Conservation (phyloP, 2,797 vertebrate species). For the Apodemus agrarius region DNA sequence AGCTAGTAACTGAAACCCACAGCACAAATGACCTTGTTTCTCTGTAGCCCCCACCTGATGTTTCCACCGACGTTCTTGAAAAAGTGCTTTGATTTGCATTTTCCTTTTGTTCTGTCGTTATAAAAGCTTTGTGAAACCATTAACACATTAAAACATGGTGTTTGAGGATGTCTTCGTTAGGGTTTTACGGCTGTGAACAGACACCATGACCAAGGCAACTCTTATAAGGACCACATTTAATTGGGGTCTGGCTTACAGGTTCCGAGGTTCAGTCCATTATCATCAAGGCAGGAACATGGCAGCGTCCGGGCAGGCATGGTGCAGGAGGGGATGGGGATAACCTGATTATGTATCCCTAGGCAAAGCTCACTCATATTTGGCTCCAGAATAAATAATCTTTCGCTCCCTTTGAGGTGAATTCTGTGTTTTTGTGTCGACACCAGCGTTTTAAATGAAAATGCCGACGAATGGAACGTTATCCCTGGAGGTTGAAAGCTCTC, state of each 20-base stretch:
- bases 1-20: neutral
- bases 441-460: conserved; percentile 54
- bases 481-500: neutral
- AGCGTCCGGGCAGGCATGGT: too few relatives aligned
- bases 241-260: too few relatives aligned
- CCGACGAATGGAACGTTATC: neutral
- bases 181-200: too few relatives aligned
- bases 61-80: neutral
- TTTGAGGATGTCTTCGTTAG: neutral
- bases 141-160: neutral
- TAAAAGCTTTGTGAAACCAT: neutral
- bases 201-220: too few relatives aligned
- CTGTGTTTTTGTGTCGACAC: neutral
- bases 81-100: neutral
- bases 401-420: neutral
- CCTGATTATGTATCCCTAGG: neutral
- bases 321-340: too few relatives aligned
- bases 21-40: too few relatives aligned
- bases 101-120: neutral
- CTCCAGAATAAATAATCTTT: neutral
- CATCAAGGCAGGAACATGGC: too few relatives aligned
- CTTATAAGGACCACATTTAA: too few relatives aligned
- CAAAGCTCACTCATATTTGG: neutral
- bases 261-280: too few relatives aligned
- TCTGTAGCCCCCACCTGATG: neutral